Percentiles rank a stretch among this genome's conserved stretches.
Conservation (phyloP, 2,888 invertebrate species). For the Nipponacmea schrenckii region DNA sequence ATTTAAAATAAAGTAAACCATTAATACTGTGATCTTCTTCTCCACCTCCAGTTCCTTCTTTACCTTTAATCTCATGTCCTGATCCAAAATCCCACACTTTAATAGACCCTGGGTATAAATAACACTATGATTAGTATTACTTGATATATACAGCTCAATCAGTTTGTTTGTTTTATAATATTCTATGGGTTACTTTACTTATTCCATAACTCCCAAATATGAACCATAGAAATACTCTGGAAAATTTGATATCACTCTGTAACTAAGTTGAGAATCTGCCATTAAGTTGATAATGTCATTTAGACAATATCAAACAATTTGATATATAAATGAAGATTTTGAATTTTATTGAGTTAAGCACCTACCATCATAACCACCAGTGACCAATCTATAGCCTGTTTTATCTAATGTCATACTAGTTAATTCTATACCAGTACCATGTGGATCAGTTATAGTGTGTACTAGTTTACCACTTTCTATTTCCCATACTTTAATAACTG, state of each 20-base stretch:
- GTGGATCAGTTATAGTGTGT: constrained; percentile 60
- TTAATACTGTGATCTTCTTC: constrained; percentile 50
- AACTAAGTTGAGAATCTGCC: too few species aligned
- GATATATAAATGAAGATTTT: too few species aligned
- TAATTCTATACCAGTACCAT: constrained; percentile 62
- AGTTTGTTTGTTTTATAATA: too few species aligned
- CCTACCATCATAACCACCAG: constrained; percentile 64
- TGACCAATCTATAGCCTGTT: constrained; percentile 63
- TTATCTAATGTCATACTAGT: constrained; percentile 61
- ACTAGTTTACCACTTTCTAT: constrained; percentile 62
- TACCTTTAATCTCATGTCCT: constrained; percentile 63
- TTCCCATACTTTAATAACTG: constrained; percentile 65
- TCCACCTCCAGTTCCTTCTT: constrained; percentile 40
- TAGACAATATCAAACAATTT: too few species aligned
- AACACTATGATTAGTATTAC: background rate
- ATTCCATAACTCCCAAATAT: too few species aligned
- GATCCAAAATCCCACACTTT: constrained; percentile 67
- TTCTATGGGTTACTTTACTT: too few species aligned
- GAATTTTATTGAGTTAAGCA: constrained; percentile 1
- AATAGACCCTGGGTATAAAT: constrained; percentile 53
- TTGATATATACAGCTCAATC: too few species aligned
- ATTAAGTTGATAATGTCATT: too few species aligned
- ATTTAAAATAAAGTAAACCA: constrained; percentile 50
- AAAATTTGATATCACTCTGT: too few species aligned
- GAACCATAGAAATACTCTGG: too few species aligned